Evolutionary conservation across 2,113 vertebrate genomes (phyloP).

Genomic region (Myiozetetes cayanensis): DNA sequence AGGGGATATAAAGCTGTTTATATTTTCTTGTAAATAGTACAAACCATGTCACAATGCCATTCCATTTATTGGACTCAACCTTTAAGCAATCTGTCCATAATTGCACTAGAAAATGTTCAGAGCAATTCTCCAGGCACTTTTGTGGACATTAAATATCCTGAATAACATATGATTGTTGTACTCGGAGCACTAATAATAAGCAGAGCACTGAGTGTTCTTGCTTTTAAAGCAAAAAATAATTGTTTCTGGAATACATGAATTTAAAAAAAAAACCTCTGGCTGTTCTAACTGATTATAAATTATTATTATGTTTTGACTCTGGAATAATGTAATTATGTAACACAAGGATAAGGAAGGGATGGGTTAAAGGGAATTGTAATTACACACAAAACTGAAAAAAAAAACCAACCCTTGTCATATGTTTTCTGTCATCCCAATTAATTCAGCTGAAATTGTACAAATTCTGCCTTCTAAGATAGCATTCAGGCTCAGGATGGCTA

Average conservation of each 20-base stretch:
- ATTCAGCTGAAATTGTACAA: not conserved
- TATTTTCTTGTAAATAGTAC: not conserved
- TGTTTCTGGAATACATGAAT: constrained; percentile 4
- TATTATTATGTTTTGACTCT: constrained; percentile 12
- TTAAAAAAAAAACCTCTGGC: not conserved
- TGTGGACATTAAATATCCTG: constrained; percentile 41
- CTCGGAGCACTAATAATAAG: constrained; percentile 25
- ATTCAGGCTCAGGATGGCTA: not conserved
- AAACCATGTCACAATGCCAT: not conserved
- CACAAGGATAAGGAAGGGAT: not conserved
- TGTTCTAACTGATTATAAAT: not conserved
- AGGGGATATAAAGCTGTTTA: not conserved
- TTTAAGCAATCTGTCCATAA: constrained; percentile 50
- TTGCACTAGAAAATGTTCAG: constrained; percentile 27
- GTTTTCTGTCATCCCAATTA: not conserved
- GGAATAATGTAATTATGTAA: not conserved
- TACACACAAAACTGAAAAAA: not conserved
- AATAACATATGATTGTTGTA: constrained; percentile 48
- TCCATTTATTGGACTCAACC: constrained; percentile 7
- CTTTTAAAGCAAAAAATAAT: constrained; percentile 36
- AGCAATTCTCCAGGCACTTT: constrained; percentile 47
- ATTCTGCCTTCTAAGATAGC: not conserved
- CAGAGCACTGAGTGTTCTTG: not conserved
- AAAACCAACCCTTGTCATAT: not conserved
- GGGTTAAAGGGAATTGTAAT: not conserved